A percentile compares a stretch with the other conserved stretches of the same genome.
These are phyloP conservation scores for Garrulus glandarius DNA, from an alignment of 2,797 vertebrate genomes.

Conservation along the genomic window DNA sequence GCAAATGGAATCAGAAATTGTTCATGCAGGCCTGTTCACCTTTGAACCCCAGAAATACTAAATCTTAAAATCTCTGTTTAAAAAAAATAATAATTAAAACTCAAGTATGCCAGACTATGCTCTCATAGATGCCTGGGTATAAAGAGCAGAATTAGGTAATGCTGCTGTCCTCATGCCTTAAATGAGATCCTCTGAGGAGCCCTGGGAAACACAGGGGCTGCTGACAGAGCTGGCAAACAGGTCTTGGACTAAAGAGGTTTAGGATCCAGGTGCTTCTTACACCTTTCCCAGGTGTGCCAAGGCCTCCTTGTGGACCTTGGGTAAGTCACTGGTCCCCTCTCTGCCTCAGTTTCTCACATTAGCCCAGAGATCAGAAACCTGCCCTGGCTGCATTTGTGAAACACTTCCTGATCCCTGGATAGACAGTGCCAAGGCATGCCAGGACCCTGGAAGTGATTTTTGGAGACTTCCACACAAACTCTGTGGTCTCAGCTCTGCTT, in stretches of 20 bases:
- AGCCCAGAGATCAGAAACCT: background rate
- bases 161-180: background rate
- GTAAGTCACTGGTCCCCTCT: background rate
- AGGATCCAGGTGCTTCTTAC: background rate
- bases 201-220: background rate
- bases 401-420: background rate
- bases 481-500: background rate
- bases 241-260: background rate
- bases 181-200: background rate
- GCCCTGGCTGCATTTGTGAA: background rate
- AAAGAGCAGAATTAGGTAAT: background rate
- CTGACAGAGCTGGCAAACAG: background rate
- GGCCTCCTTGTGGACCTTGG: rapidly evolving
- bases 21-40: background rate
- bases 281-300: background rate
- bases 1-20: background rate
- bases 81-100: background rate
- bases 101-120: background rate
- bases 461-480: background rate
- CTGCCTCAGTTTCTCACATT: background rate
- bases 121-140: background rate
- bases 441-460: background rate
- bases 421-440: background rate
- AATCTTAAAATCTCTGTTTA: background rate
- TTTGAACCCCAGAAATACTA: background rate